These are phyloP conservation scores for Tangara arthus DNA, from an alignment of 2,797 vertebrate species.

Conservation along the genomic window DNA sequence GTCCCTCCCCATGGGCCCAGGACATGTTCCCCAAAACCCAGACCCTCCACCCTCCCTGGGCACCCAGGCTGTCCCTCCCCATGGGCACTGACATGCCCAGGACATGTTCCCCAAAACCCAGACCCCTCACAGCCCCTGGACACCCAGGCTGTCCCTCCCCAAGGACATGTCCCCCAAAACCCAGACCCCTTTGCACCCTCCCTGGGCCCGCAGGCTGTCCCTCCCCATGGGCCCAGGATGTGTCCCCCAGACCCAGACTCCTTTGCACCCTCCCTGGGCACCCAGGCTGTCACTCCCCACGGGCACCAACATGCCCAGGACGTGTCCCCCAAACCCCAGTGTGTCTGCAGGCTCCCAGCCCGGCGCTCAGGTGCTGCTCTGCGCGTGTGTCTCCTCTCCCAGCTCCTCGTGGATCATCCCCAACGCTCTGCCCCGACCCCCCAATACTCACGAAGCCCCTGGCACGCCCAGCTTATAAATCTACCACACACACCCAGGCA, in stretches of 20 bases:
- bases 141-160: too few species aligned
- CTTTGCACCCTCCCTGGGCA: background rate
- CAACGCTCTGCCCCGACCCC: background rate
- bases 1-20: too few species aligned
- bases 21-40: too few species aligned
- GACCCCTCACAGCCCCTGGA: too few species aligned
- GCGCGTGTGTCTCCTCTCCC: rapidly evolving
- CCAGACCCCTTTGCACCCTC: too few species aligned
- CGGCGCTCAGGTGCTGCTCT: rapidly evolving
- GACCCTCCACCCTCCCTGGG: background rate
- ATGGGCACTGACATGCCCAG: rapidly evolving
- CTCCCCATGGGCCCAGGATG: too few species aligned
- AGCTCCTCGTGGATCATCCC: background rate
- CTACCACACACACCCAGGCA: background rate
- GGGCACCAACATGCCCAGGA: rapidly evolving
- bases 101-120: rapidly evolving
- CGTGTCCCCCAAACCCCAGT: rapidly evolving
- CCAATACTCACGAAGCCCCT: background rate
- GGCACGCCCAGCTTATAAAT: background rate
- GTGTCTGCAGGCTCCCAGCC: background rate
- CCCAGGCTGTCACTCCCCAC: rapidly evolving
- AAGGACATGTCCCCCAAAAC: too few species aligned
- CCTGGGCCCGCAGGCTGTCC: too few species aligned
- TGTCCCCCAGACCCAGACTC: background rate
- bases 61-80: rapidly evolving